A percentile compares a stretch with the other conserved stretches of the same genome.
Evolutionary conservation across 2,888 invertebrate species (phyloP).

Genomic region (Drosophila formosana): DNA sequence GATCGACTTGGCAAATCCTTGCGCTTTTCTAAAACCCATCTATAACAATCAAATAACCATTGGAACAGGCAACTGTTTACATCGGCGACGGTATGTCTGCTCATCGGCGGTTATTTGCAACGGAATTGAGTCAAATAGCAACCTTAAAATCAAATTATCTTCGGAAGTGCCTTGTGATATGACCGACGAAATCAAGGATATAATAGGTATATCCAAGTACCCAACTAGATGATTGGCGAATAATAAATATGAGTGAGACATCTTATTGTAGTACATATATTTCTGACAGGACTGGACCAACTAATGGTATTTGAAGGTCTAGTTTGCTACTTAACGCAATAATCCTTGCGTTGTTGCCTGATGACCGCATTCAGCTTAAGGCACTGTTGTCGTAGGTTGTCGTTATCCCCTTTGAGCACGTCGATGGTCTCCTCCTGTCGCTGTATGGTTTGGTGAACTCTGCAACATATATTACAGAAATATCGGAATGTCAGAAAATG

Average conservation of each 20-base stretch:
- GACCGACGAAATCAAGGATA: not conserved
- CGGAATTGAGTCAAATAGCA: constrained; percentile 9
- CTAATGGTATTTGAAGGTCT: not conserved
- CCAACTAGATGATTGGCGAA: not conserved
- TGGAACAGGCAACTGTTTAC: constrained; percentile 15
- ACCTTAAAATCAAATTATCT: not conserved
- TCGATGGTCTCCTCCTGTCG: constrained; percentile 92
- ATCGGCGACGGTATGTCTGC: constrained; percentile 31
- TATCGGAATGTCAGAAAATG: not conserved
- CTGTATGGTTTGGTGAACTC: constrained; percentile 92
- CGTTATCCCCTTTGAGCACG: constrained; percentile 89
- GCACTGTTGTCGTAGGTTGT: constrained; percentile 90
- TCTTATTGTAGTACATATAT: constrained; percentile 1
- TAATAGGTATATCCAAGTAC: constrained; percentile 15
- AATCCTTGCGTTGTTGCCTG: constrained; percentile 92
- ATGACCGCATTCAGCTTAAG: constrained; percentile 90
- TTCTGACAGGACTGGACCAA: not conserved
- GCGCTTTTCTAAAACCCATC: constrained; percentile 28
- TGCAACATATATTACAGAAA: constrained; percentile 71
- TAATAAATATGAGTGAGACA: not conserved
- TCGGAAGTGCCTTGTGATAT: constrained; percentile 10
- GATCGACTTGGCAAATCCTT: constrained; percentile 1
- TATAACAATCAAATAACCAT: not conserved
- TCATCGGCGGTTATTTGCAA: constrained; percentile 17
- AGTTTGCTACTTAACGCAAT: constrained; percentile 83